Base-by-base conservation (phyloP, 2,113 vertebrate genomes). In the Stigmatopora argus region DNA sequence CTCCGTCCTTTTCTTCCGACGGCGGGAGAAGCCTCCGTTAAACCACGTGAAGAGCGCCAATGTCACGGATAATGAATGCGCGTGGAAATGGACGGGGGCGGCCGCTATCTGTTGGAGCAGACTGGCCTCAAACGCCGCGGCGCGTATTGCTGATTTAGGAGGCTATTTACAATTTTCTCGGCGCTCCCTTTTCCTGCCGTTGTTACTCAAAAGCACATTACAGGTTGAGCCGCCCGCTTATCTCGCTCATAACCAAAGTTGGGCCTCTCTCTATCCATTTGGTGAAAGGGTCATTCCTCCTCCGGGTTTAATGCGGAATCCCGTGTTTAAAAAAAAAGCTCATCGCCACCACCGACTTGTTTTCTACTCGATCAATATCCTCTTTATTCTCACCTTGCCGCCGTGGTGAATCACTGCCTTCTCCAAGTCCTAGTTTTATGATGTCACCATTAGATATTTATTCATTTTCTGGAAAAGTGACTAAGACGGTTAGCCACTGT, bases 131-230 rank as follows among this genome's bases (percentile, higher is more conserved):
- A 78, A 64, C 81, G 73, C 69, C 57, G 61, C 72, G 62, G 78
- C 64, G 80, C 78, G 80, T 82, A 83, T 83, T 80, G 79, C 75
- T 85, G 83, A 88, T 88, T 88, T 86, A 88, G 80, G 80, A 47
- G 80, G 62, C 78, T 85, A 78, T 86, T 88, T 84, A 84, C 77
- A 73, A 83, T 73, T 62, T 67, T 80, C 65, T 73, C 79, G 61
- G 66, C 70, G 61, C 60, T 60, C 65, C 67, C 69, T 49, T 70
- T 67, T 65, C 61, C 67, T 75, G 75, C 71, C 75, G 76, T 58
- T 80, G 79, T 73, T 80, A 77, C 75, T 84, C 82, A 80, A 68
- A 74, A 79, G 69, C 82, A 69, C 72, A 84, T 85, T 80, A 80
- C 70, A 78, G 73, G 73, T 80, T 73, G 60, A 60, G 83, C 69